These are phyloP conservation scores for Manis crassicaudata DNA, from an alignment of 2,797 vertebrate genomes.

Conservation along the genomic window DNA sequence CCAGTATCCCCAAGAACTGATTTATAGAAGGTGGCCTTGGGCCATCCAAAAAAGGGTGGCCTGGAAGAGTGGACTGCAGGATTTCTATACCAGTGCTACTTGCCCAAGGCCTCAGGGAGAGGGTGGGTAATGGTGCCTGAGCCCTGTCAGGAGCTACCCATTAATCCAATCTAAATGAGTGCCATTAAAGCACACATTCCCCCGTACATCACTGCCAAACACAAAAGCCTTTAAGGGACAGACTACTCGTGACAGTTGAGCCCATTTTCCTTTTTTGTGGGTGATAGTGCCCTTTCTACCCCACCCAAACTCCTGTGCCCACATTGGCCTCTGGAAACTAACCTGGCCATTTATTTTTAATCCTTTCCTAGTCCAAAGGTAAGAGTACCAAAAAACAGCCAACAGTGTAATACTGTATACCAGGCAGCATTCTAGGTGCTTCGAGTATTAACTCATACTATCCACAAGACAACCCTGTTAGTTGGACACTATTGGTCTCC, in stretches of 20 bases:
- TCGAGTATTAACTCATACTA: background rate
- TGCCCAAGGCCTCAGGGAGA: background rate
- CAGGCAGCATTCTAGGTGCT: background rate
- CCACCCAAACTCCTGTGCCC: background rate
- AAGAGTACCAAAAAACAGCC: background rate
- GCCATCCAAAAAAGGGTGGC: slow-evolving; percentile 31
- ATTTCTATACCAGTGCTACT: background rate
- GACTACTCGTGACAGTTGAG: background rate
- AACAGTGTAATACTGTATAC: background rate
- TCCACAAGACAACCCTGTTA: background rate
- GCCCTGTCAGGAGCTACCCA: background rate
- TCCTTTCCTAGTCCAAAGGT: background rate
- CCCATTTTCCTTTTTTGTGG: slow-evolving; percentile 3
- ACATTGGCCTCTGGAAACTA: background rate
- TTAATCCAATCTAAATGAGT: slow-evolving; percentile 53
- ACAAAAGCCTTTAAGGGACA: background rate
- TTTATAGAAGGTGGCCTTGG: slow-evolving; percentile 55
- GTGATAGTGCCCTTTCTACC: background rate
- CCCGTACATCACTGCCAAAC: background rate
- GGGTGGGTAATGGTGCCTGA: background rate
- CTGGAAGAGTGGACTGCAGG: background rate
- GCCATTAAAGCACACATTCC: background rate
- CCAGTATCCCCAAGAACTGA: background rate
- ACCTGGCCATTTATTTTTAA: background rate
- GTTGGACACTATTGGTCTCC: background rate